These are phyloP conservation scores for Xestia xanthographa DNA, from an alignment of 2,888 invertebrate genomes.

Conservation along the genomic window DNA sequence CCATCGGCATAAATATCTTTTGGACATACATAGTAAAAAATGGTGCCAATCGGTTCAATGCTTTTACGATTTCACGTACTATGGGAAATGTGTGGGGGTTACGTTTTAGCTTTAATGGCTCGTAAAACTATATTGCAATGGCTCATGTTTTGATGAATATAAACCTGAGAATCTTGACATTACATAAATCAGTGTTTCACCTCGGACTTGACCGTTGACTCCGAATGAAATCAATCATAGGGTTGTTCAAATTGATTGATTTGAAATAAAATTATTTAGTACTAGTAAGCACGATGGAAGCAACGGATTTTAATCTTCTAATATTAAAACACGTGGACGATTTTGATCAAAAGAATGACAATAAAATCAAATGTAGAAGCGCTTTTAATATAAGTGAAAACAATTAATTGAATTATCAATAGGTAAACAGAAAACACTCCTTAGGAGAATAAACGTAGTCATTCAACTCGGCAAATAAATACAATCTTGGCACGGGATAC, in stretches of 20 bases:
- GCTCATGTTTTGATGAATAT: background rate
- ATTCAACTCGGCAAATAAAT: background rate
- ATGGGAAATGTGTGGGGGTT: slow-evolving; percentile 14
- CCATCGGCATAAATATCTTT: slow-evolving; percentile 52
- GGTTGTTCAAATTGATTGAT: background rate
- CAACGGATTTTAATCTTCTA: background rate
- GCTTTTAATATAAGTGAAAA: slow-evolving; percentile 3
- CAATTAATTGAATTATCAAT: background rate
- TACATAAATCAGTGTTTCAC: background rate
- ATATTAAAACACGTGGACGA: background rate
- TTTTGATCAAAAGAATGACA: background rate
- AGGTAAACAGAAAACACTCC: background rate
- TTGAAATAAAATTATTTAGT: background rate
- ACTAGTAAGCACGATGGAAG: background rate
- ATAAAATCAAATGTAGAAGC: background rate
- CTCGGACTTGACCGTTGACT: background rate
- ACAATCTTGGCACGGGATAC: background rate
- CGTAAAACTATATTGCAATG: slow-evolving; percentile 18
- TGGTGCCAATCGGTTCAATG: slow-evolving; percentile 47
- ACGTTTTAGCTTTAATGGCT: slow-evolving; percentile 17
- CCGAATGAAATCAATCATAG: background rate
- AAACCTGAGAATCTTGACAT: background rate
- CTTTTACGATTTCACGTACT: slow-evolving; percentile 46
- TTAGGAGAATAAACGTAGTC: slow-evolving; percentile 4
- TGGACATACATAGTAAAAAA: slow-evolving; percentile 49